Conservation (phyloP, 2,888 invertebrate genomes). For the Sipha maydis region DNA sequence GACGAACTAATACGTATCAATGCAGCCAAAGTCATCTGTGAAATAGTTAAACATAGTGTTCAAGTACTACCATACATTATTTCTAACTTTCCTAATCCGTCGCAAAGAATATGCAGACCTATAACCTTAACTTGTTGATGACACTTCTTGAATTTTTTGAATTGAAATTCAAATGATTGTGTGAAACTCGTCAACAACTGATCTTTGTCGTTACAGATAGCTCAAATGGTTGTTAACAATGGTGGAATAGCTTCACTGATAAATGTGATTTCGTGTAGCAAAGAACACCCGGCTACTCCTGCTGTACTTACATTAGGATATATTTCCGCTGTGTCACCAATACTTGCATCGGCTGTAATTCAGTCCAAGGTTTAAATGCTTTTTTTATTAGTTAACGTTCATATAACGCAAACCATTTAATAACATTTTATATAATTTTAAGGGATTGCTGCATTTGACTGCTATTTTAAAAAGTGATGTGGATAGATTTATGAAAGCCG, state of each 20-base stretch:
- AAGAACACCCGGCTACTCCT: conserved; percentile 73
- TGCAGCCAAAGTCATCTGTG: conserved; percentile 78
- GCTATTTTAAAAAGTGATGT: conserved; percentile 21
- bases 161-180: not conserved
- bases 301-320: conserved; percentile 84
- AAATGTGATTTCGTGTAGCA: conserved; percentile 72
- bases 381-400: not conserved
- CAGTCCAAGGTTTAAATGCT: conserved; percentile 74
- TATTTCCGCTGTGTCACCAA: conserved; percentile 82
- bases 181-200: not conserved
- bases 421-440: not conserved
- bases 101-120: conserved; percentile 69
- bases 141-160: not conserved
- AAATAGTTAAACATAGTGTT: conserved; percentile 82
- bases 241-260: conserved; percentile 83
- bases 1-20: conserved; percentile 78
- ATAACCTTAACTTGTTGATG: conserved; percentile 70
- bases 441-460: conserved; percentile 32
- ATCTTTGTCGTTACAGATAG: conserved; percentile 70
- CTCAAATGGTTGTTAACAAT: conserved; percentile 81
- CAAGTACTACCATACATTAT: conserved; percentile 75
- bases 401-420: not conserved
- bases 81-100: not conserved
- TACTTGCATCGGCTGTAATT: conserved; percentile 80
- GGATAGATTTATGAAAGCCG: not conserved